A percentile compares a stretch with the other conserved stretches of the same genome.
Evolutionary conservation across 1,140 invertebrate genomes (phyloP).

Genomic region (Scaptomyza graminum): DNA sequence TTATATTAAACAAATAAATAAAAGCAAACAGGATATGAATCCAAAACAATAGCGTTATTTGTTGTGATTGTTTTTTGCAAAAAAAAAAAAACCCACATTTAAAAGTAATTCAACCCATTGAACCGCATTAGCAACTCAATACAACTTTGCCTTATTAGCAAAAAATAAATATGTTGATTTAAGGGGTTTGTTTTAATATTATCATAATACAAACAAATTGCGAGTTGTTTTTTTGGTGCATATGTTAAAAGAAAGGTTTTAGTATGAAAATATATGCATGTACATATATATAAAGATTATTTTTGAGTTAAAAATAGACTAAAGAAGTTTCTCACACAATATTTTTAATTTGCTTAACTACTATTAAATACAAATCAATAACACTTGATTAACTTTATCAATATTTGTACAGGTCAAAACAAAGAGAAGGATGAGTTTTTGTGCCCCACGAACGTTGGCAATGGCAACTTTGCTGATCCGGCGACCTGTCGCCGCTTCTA

Average conservation of each 20-base stretch:
- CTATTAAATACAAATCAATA: too few relatives aligned
- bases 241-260: too few relatives aligned
- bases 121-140: constrained; percentile 25
- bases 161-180: too few relatives aligned
- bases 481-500: constrained; percentile 94
- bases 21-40: constrained; percentile 7
- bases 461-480: constrained; percentile 96
- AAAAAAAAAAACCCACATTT: constrained; percentile 40
- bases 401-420: constrained; percentile 65
- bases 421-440: constrained; percentile 88
- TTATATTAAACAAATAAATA: constrained; percentile 7
- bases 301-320: too few relatives aligned
- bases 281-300: too few relatives aligned
- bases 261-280: too few relatives aligned
- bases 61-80: constrained; percentile 11
- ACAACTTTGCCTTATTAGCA: constrained; percentile 17
- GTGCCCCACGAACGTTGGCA: constrained; percentile 90
- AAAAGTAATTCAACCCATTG: constrained; percentile 22
- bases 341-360: too few relatives aligned
- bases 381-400: too few relatives aligned
- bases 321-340: too few relatives aligned
- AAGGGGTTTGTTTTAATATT: too few relatives aligned
- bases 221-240: too few relatives aligned
- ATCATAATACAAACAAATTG: too few relatives aligned
- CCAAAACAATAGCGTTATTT: constrained; percentile 49